Evolutionary conservation across 64 coral and sea anemone genomes (phyloP), one percentile per base, ranked within the genome.

Genomic region (Hydrozoanthus tunicans): DNA sequence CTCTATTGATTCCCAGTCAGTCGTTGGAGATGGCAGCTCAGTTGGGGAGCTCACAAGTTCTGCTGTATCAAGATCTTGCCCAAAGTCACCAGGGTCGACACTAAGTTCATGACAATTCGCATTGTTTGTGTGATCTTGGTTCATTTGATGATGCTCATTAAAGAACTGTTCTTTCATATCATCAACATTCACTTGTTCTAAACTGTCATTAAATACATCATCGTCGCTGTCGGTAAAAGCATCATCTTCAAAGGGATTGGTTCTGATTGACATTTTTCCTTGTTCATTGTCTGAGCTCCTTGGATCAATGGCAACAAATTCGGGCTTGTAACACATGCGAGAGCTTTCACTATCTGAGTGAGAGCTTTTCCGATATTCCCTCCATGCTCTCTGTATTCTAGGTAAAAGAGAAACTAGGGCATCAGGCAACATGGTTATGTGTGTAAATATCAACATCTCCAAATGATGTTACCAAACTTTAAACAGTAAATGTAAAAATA

Each of bases 361-460:
- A 13, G 85, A 82, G 64, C 56, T 91, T 68, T 77, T 70, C 60
- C 93, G 79, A 69, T 96, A 75, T 24, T 93, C 79, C 64, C 96
- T 89, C 96, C 96, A 98, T 6, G 94, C 96, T 90, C 96, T 89
- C 88, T 98, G 96, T 85, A 98, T 98, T 32, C 96, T 98, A 68
- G 60, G 62, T 12, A 9, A 51, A 63, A 43, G 32, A 43, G 32
- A 43, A 43, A 43, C 32, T 43, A 43, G 32, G 32, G 32, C 32
- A 43, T 43, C 32, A 43, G 32, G 32, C 32, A 43, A 43, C 32
- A 43, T 43, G 32, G 32, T 43, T 43, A 43, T 43, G 32, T 43
- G 0, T 43, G 32, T 43, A 43, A 43, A 43, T 43, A 43, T 43
- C 32, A 43, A 43, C 32, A 43, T 43, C 32, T 43, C 32, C 2